phyloP scores from a whole-genome alignment of 2,113 vertebrate genomes.

The Passer montanus region DNA sequence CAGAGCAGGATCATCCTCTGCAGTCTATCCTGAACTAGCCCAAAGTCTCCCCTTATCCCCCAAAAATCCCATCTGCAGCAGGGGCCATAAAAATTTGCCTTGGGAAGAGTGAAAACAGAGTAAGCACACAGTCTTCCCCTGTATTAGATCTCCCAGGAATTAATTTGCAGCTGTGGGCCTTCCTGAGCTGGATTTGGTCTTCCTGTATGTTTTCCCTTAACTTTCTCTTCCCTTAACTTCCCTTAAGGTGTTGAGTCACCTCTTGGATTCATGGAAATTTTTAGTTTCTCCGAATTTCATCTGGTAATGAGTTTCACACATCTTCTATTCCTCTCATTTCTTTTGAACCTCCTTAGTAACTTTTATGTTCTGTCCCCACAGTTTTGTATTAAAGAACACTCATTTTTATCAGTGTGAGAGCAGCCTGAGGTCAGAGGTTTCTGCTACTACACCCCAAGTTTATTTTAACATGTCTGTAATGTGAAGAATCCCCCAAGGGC shows the following conservation, averaged over 20 bases:
- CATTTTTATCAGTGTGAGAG: background rate
- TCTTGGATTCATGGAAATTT: background rate
- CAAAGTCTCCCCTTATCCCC: background rate
- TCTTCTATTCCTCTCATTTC: background rate
- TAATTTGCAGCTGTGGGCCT: background rate
- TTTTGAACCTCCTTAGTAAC: background rate
- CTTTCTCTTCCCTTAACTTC: background rate
- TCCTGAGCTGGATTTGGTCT: background rate
- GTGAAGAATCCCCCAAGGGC: background rate
- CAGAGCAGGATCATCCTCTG: background rate
- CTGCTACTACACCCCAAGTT: background rate
- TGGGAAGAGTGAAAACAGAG: background rate
- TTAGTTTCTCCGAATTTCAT: background rate
- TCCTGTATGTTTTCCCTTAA: background rate
- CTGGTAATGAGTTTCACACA: background rate
- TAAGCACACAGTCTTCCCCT: background rate
- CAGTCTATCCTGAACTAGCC: background rate
- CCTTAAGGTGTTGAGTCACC: background rate
- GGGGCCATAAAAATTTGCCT: background rate
- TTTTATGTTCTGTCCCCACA: background rate
- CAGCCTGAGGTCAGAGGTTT: background rate
- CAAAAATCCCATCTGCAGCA: background rate
- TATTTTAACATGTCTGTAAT: constrained; percentile 2
- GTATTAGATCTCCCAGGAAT: background rate
- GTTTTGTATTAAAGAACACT: background rate